Evolutionary conservation across 1,140 invertebrate species (phyloP).

Genomic region (Manduca sexta): DNA sequence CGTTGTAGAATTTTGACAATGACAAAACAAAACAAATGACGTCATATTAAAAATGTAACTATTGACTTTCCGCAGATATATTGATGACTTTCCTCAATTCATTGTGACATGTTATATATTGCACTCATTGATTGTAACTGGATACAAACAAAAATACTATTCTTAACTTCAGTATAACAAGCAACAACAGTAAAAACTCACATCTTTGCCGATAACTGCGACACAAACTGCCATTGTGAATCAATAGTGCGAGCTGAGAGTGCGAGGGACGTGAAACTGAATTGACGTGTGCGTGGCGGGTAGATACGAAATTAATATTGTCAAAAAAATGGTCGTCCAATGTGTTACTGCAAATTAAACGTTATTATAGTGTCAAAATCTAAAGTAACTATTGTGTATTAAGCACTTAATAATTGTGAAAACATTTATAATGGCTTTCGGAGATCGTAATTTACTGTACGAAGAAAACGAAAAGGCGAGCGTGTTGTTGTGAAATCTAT

Average conservation of each 20-base stretch:
- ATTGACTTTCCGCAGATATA: too few species aligned
- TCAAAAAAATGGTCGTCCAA: too few species aligned
- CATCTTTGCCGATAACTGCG: constrained; percentile 95
- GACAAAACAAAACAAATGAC: too few species aligned
- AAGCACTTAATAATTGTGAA: too few species aligned
- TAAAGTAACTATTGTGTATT: too few species aligned
- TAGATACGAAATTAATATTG: constrained; percentile 21
- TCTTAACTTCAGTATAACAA: background rate
- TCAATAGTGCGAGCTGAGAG: background rate
- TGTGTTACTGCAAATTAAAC: too few species aligned
- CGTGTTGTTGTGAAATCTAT: constrained; percentile 56
- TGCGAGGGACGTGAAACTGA: background rate
- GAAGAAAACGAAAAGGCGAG: constrained; percentile 50
- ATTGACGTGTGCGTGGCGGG: constrained; percentile 23
- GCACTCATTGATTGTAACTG: background rate
- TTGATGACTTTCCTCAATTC: too few species aligned
- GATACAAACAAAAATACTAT: background rate
- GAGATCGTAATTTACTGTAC: constrained; percentile 27
- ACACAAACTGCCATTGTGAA: constrained; percentile 90
- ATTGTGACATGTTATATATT: too few species aligned
- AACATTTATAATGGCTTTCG: background rate
- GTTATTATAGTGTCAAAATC: too few species aligned
- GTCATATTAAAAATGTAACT: too few species aligned
- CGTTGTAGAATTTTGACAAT: too few species aligned
- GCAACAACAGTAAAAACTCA: constrained; percentile 70